Evolutionary conservation across 2,797 vertebrate species (phyloP), one percentile per base, ranked within the genome.

Genomic region (Hoplostethus mediterraneus): DNA sequence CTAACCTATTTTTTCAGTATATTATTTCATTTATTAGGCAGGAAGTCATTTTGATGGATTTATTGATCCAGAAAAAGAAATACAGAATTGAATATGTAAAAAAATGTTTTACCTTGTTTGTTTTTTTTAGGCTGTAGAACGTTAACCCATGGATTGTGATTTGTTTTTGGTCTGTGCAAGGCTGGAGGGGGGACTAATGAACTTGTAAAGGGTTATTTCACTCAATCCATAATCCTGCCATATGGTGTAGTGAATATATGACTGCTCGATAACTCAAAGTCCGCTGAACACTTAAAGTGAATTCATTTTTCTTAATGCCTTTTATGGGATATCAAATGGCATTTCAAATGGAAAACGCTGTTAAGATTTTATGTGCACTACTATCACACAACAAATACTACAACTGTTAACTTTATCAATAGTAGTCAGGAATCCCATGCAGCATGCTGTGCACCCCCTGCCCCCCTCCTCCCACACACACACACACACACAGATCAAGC

Each of bases 401-500:
- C 5, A 49, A 16, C 8, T 49, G n/a, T 21, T 10, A 33, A 21
- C 21, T 21, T 21, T 21, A 21, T 21, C 21, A 21, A 21, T 49
- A 49, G 17, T 49, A 49, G 48, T 49, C 48, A 49, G 16, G 3
- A 17, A 9, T 49, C 5, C n/a, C 17, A 16, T 49, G 48, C 5
- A 49, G 48, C 48, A 49, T 17, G 48, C 48, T 49, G 48, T 21
- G 17, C 48, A 49, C 48, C 14, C 2, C 2, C 45, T 21, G 3
- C 51, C 1, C 51, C 51, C 8, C 51, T 0, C 51, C 17, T 21
- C 51, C 21, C 21, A 52, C 53, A 55, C 36, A 52, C 49, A 42
- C 51, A 66, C 17, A 62, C 53, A 66, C 12, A 6, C 33, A 40
- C 40, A 3, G 57, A 75, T 82, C 78, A 81, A 85, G 61, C 51